Evolutionary conservation across 2,113 vertebrate species (phyloP).

Genomic region (Apteryx owenii): DNA sequence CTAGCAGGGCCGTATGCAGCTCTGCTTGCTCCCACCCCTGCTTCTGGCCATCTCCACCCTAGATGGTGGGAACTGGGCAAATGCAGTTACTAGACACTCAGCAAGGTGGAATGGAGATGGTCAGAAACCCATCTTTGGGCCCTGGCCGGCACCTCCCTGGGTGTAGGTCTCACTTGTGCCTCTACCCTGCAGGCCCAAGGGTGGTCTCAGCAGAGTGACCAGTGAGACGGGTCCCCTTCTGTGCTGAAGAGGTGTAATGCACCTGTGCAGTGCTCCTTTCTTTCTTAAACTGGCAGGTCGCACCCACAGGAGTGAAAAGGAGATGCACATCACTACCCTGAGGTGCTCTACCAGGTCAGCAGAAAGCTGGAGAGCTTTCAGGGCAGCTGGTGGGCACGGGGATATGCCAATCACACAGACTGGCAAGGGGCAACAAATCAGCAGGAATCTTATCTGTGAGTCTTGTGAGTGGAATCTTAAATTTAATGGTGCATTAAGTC

Average conservation of each 20-base stretch:
- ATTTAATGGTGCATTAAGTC: not conserved
- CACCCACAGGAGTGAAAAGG: not conserved
- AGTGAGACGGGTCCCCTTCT: not conserved
- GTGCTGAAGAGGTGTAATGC: not conserved
- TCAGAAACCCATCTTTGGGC: not conserved
- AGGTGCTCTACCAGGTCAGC: not conserved
- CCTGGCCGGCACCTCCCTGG: accelerated
- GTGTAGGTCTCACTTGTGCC: not conserved
- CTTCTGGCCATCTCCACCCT: not conserved
- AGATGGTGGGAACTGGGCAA: not conserved
- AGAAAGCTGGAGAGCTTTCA: not conserved
- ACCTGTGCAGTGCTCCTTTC: not conserved
- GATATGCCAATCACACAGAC: not conserved
- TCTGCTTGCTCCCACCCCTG: not conserved
- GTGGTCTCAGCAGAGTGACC: not conserved
- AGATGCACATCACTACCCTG: not conserved
- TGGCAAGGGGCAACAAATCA: not conserved
- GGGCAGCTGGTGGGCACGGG: not conserved
- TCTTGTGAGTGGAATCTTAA: not conserved
- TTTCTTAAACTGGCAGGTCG: not conserved
- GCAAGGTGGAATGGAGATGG: not conserved
- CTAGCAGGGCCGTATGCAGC: not conserved
- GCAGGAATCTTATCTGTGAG: not conserved
- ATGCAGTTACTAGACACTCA: not conserved
- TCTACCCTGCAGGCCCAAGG: not conserved